Percentiles rank a stretch among this genome's conserved stretches.
Conservation (phyloP, 2,113 vertebrate species). For the Willisornis vidua region DNA sequence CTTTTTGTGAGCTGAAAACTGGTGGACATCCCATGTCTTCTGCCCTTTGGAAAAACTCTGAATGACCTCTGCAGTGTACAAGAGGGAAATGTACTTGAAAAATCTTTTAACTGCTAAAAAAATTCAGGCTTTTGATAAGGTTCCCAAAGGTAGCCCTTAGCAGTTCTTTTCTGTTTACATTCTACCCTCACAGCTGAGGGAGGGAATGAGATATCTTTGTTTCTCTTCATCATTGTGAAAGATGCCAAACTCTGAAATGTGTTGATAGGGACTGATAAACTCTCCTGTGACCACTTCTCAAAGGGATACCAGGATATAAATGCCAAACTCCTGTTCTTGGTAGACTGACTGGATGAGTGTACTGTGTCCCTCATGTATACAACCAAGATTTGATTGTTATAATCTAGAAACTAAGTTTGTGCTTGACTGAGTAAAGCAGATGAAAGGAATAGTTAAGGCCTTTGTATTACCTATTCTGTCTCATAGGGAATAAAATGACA, state of each 20-base stretch:
- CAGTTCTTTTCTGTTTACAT: background rate
- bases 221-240: background rate
- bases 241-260: background rate
- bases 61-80: rapidly evolving
- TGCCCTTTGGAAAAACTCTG: background rate
- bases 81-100: background rate
- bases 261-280: rapidly evolving
- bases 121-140: background rate
- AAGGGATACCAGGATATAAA: background rate
- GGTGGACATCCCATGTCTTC: background rate
- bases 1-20: background rate
- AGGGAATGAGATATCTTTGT: background rate
- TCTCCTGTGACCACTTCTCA: background rate
- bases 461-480: background rate
- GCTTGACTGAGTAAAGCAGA: background rate
- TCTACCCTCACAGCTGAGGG: background rate
- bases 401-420: background rate
- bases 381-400: background rate
- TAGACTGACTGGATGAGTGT: background rate
- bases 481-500: background rate
- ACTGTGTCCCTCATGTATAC: rapidly evolving
- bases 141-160: background rate
- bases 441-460: background rate
- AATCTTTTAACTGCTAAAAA: background rate
- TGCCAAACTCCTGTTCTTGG: rapidly evolving